Conservation (phyloP, 2,888 invertebrate genomes). For the Dolomedes plantarius region DNA sequence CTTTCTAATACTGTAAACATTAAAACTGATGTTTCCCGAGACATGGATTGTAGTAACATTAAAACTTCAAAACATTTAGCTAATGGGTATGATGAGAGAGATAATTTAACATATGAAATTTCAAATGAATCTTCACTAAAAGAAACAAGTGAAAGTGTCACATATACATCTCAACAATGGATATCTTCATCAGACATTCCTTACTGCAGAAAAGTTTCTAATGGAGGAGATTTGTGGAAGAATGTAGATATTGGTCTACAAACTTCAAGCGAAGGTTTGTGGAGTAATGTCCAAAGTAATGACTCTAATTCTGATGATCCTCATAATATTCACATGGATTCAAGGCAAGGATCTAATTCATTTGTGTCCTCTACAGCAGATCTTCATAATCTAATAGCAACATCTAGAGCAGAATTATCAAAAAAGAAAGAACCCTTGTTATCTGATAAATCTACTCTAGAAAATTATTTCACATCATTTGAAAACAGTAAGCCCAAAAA, state of each 20-base stretch:
- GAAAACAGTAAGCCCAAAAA: conserved; percentile 33
- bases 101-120: neutral
- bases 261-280: conserved; percentile 28
- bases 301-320: neutral
- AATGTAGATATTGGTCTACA: conserved; percentile 40
- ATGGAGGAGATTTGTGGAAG: conserved; percentile 37
- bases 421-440: conserved; percentile 39
- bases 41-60: too few relatives aligned
- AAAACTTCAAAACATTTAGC: too few relatives aligned
- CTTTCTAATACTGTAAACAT: neutral
- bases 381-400: conserved; percentile 53
- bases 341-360: neutral
- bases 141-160: neutral
- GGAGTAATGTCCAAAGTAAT: conserved; percentile 32
- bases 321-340: neutral
- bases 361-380: conserved; percentile 44
- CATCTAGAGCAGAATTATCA: conserved; percentile 48
- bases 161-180: neutral
- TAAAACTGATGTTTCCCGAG: too few relatives aligned
- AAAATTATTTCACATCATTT: conserved; percentile 67
- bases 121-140: neutral
- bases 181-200: conserved; percentile 19
- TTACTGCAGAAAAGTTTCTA: conserved; percentile 45
- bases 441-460: conserved; percentile 61
- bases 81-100: neutral